Evolutionary conservation across 2,113 vertebrate genomes (phyloP).

Genomic region (Ammodytes marinus): DNA sequence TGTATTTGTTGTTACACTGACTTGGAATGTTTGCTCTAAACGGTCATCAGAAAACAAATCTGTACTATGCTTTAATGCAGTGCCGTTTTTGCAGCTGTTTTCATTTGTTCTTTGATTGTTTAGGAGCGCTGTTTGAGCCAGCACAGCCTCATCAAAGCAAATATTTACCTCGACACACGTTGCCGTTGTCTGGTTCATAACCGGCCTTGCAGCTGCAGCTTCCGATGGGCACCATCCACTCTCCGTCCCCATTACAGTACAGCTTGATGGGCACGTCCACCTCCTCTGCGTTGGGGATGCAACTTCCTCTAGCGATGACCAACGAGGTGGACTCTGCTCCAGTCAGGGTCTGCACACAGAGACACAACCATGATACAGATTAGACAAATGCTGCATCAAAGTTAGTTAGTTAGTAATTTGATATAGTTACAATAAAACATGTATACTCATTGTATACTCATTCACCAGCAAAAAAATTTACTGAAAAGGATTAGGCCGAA

Average conservation of each 20-base stretch:
- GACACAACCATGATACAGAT: background rate
- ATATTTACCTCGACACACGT: conserved; percentile 93
- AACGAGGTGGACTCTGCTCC: conserved; percentile 97
- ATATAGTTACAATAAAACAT: no score
- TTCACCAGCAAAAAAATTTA: no score
- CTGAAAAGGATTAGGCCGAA: no score
- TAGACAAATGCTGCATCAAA: background rate
- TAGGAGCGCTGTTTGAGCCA: conserved; percentile 8
- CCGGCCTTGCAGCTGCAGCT: conserved; percentile 97
- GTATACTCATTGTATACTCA: no score
- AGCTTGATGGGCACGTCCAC: conserved; percentile 97
- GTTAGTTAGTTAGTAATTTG: no score
- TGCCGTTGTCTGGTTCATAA: conserved; percentile 92
- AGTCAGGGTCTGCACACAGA: conserved; percentile 88
- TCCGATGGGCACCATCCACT: conserved; percentile 99
- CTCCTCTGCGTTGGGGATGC: conserved; percentile 95
- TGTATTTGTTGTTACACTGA: conserved; percentile 33
- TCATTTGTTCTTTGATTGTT: conserved; percentile 3
- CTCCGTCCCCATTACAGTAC: conserved; percentile 97
- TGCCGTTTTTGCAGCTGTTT: conserved; percentile 8
- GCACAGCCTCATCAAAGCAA: conserved; percentile 12
- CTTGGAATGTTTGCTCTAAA: conserved; percentile 17
- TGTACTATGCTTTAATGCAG: background rate
- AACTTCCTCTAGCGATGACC: conserved; percentile 94
- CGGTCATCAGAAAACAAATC: conserved; percentile 26